Percentiles rank a stretch among this genome's conserved stretches.
phyloP scores from a whole-genome alignment of 2,113 vertebrate genomes.

The Pollimyrus isidori region DNA sequence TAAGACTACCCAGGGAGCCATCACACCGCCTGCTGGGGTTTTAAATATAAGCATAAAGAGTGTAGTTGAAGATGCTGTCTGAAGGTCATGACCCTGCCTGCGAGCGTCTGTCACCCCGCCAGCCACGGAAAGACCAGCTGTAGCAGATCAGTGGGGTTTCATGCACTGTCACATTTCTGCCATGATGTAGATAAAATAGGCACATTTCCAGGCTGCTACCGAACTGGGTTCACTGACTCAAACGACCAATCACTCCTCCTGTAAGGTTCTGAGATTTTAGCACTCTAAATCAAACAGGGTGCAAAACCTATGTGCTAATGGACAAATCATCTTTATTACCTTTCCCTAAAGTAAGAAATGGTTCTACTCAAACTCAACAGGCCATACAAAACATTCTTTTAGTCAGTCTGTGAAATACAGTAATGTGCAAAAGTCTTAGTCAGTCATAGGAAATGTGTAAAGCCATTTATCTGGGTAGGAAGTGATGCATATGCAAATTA shows the following conservation, averaged over 20 bases:
- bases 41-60: neutral
- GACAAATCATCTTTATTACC: neutral
- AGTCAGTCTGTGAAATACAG: neutral
- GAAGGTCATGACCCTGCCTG: neutral
- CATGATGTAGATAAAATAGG: neutral
- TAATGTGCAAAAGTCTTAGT: neutral
- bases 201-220: neutral
- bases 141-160: neutral
- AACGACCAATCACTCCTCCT: neutral
- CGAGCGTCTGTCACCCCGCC: neutral
- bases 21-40: neutral
- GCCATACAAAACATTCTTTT: neutral
- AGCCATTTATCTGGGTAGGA: too few species aligned
- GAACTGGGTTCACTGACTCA: neutral
- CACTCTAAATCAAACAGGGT: neutral
- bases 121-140: neutral
- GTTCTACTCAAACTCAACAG: neutral
- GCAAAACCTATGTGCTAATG: neutral
- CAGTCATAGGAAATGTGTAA: neutral
- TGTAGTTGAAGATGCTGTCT: neutral
- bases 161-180: neutral
- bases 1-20: neutral
- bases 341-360: neutral
- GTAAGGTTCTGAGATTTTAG: neutral
- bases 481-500: neutral